Evolutionary conservation across 2,888 invertebrate species (phyloP), one percentile per base, ranked within the genome.

Genomic region (Rhyacophila evoluta): DNA sequence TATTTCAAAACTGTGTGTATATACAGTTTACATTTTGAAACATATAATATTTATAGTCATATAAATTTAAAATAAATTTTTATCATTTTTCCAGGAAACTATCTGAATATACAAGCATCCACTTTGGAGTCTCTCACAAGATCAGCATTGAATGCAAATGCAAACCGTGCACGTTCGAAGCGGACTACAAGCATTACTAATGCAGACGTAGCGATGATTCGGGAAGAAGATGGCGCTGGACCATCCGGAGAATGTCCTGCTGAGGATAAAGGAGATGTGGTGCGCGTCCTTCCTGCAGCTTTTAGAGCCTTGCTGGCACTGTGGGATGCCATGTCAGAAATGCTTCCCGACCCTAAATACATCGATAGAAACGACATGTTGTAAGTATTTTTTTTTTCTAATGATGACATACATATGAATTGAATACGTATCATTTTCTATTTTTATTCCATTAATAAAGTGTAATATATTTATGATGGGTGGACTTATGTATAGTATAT

Each of bases 241-340:
- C 77, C 78, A n/a, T 78, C 74, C 67, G 75, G 55, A 37, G 81
- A 78, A 83, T 79, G 75, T 28, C 68, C 77, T 27, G 10, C 36
- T 11, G 71, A 72, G 25, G 69, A 67, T 29, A 33, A 73, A 33
- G 29, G 74, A 41, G 81, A 80, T 36, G 71, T 81, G 6, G 93
- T 95, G 1, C 93, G 94, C 11, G 94, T 95, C 0, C 86, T 97
- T 78, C 98, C 98, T 0, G 95, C 97, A 0, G 97, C 97, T 0
- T 86, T 98, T 71, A 94, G 96, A 74, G 95, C 96, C 75, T 88
- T 98, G 6, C 97, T 98, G 0, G 94, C 93, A 77, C 88, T 98
- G 33, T 98, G 98, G 98, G 97, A 98, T 84, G 95, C 97, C 75
- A 89, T 98, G 19, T 93, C 70, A 15, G 72, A 72, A 70, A 55